These are phyloP conservation scores for Megalurothrips usitatus DNA, from an alignment of 2,888 invertebrate genomes.

Conservation along the genomic window DNA sequence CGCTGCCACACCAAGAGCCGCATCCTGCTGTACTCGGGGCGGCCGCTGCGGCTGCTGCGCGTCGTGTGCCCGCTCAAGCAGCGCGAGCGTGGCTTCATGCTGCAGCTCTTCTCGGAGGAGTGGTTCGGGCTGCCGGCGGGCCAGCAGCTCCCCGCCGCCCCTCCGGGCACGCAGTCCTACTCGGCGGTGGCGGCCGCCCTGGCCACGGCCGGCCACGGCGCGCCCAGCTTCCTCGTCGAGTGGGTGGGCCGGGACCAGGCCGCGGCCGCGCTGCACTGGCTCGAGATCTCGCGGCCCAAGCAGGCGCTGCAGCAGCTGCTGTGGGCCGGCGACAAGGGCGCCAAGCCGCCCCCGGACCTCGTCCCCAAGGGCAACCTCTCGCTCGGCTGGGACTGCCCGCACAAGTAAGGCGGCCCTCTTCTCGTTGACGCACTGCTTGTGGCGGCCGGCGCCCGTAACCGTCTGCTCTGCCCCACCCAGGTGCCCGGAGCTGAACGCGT, in stretches of 20 bases:
- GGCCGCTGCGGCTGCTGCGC: conserved; percentile 56
- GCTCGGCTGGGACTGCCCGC: conserved; percentile 33
- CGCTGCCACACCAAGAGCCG: conserved; percentile 74
- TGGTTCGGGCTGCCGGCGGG: conserved; percentile 55
- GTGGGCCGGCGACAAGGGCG: conserved; percentile 49
- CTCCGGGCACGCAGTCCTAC: conserved; percentile 41
- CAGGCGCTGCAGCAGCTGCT: conserved; percentile 58
- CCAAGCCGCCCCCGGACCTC: conserved; percentile 59
- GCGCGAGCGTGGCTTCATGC: conserved; percentile 60
- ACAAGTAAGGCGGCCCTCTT: conserved; percentile 13
- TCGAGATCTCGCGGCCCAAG: conserved; percentile 63
- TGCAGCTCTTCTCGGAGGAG: conserved; percentile 76
- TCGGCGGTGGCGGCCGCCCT: conserved; percentile 43
- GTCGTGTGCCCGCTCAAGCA: conserved; percentile 71
- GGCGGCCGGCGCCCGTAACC: no score
- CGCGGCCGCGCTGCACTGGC: conserved; percentile 70
- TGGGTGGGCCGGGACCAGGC: conserved; percentile 70
- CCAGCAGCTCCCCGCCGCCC: conserved; percentile 36
- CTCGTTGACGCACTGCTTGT: conserved; percentile 42
- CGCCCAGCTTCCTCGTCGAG: conserved; percentile 57
- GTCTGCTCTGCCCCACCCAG: conserved; percentile 47
- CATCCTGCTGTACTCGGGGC: conserved; percentile 73
- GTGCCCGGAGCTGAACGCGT: conserved; percentile 72
- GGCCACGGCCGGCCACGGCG: conserved; percentile 48
- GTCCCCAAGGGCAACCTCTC: conserved; percentile 44